Evolutionary conservation across 2,113 vertebrate genomes (phyloP), one percentile per base, ranked within the genome.

Genomic region (Excalfactoria chinensis): DNA sequence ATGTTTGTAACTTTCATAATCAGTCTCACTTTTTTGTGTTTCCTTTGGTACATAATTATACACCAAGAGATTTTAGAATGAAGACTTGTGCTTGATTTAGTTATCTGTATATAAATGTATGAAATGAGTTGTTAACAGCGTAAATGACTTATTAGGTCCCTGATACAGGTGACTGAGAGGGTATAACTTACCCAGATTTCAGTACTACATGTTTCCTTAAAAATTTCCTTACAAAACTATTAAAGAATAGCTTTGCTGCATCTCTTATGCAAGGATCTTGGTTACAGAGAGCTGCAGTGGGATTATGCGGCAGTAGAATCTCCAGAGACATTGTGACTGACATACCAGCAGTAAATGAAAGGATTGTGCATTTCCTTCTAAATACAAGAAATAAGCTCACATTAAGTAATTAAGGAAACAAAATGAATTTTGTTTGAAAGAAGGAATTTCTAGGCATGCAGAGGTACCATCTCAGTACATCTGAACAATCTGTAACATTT

Each of bases 241-340:
- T 20, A 48, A 86, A 74, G 6, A 81, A 62, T 41, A 81, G 41
- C 13, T 67, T n/a, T 78, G 30, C 51, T 85, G 67, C 35, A 89
- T 49, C 19, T 86, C 46, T 70, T 76, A 62, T 19, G 32, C 19
- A 60, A 93, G 78, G 32, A 60, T 72, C 13, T 62, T 49, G 53
- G 14, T 30, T 90, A 60, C 63, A 41, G 59, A 76, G 72, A 37
- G n/a, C 90, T 93, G 92, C 93, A 92, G 77, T 43, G 81, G 81
- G 81, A 89, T 92, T 94, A 95, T 72, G 77, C 6, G 0, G 70
- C 90, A 92, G 63, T 81, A 40, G 59, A 87, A 48, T 79, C 84
- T 94, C 86, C 72, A 59, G 92, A 90, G 89, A 63, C 41, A 23
- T 26, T 44, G 37, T 76, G 73, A 86, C 71, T 92, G 86, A 96